Percentiles rank a stretch among this genome's conserved stretches.
Evolutionary conservation across 2,888 invertebrate genomes (phyloP).

Genomic region (Lacanobia wlatinum): DNA sequence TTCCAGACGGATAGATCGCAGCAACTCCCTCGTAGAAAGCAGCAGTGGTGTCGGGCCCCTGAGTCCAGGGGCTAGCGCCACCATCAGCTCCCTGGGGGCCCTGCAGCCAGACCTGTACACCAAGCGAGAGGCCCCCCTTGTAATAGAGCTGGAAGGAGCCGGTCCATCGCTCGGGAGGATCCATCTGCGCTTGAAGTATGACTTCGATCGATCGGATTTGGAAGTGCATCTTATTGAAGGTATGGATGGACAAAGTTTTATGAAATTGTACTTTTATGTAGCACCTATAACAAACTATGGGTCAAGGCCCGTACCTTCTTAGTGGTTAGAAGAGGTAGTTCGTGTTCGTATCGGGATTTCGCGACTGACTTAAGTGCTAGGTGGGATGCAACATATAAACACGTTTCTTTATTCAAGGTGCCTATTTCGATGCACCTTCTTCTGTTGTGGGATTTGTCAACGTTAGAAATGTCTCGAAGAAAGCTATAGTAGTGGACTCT

Average conservation of each 20-base stretch:
- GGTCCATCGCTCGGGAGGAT: conserved; percentile 95
- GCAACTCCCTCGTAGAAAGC: conserved; percentile 88
- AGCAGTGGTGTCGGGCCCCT: conserved; percentile 85
- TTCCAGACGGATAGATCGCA: conserved; percentile 88
- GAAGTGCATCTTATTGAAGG: conserved; percentile 98
- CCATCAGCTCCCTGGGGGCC: conserved; percentile 92
- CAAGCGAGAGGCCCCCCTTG: conserved; percentile 94
- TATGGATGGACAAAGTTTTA: conserved; percentile 69
- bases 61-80: conserved; percentile 84
- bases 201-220: conserved; percentile 97
- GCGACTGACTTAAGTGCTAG: too few species aligned
- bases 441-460: too few species aligned
- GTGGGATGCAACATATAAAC: too few species aligned
- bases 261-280: too few species aligned
- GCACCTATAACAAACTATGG: too few species aligned
- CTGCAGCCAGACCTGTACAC: conserved; percentile 97
- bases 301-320: too few species aligned
- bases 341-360: too few species aligned
- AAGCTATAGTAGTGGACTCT: too few species aligned
- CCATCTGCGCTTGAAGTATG: conserved; percentile 96
- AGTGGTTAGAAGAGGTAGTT: too few species aligned
- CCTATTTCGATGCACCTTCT: too few species aligned
- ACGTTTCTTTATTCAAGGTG: too few species aligned
- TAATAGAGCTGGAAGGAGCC: conserved; percentile 91
- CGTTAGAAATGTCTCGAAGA: too few species aligned